Evolutionary conservation across 2,113 vertebrate genomes (phyloP), one percentile per base, ranked within the genome.

Genomic region (Mola mola): DNA sequence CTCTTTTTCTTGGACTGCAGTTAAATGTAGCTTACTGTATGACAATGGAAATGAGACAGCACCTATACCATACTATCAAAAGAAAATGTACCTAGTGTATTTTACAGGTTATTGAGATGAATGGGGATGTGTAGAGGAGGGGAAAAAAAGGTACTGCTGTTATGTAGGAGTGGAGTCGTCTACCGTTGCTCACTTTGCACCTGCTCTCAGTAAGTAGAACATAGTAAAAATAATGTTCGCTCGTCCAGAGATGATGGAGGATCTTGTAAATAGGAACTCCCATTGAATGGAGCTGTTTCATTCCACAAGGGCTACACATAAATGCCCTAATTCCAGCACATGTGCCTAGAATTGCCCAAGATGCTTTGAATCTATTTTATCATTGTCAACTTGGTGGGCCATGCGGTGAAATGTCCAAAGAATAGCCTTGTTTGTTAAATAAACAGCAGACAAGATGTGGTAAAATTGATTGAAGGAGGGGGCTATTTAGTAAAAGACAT

Each of bases 151-250:
- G 4, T 9, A 36, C 6, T 25, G 8, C 10, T 47, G 5, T 26
- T 65, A 3, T 61, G 24, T 47, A 41, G n/a, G 17, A 28, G 36
- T 3, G 24, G 17, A 25, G 57, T 25, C 59, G 37, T 61, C 69
- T 62, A 36, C 41, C 13, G 43, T 22, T 6, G 57, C 47, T 67
- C 4, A 16, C 21, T 4, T 0, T 31, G 66, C 82, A 88, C 82
- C 81, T 86, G 81, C 77, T 77, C 41, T 74, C n/a, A 47, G 47
- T 57, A 82, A 79, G 79, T 84, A 65, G 76, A 80, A 41, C 81
- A 76, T 37, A 42, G 65, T 58, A 65, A 72, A 76, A 79, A 50
- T 67, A 78, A 75, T 62, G 72, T 72, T 48, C 33, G 24, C 42
- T 66, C 20, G 49, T 63, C 59, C 22, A 38, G 8, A 53, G 31